A percentile compares a stretch with the other conserved stretches of the same genome.
phyloP scores from a whole-genome alignment of 1,140 invertebrate genomes.

The Drosophila paulistorum region DNA sequence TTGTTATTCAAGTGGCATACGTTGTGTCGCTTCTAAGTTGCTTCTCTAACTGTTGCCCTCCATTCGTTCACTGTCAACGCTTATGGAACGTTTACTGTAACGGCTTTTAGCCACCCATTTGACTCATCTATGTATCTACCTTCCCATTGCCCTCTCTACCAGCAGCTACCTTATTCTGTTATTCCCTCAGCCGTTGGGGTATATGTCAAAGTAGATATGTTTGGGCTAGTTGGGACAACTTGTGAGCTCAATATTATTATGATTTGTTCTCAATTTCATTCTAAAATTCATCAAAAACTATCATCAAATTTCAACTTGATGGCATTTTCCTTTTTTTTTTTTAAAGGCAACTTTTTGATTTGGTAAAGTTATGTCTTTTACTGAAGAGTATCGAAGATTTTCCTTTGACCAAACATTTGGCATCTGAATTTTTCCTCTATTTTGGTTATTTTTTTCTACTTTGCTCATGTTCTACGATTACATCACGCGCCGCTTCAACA shows the following conservation, averaged over 20 bases:
- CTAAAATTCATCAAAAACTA: too few species aligned
- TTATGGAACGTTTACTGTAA: constrained; percentile 54
- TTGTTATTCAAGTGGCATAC: constrained; percentile 81
- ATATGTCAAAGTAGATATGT: background rate
- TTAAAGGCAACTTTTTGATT: too few species aligned
- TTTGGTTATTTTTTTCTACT: constrained; percentile 36
- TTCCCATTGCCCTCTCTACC: background rate
- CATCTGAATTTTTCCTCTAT: constrained; percentile 23
- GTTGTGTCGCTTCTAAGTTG: constrained; percentile 70
- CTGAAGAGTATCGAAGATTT: constrained; percentile 34
- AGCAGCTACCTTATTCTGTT: background rate
- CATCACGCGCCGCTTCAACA: constrained; percentile 73
- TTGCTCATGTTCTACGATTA: constrained; percentile 54
- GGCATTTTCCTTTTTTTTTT: too few species aligned
- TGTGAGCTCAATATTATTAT: too few species aligned
- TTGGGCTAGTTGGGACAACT: background rate
- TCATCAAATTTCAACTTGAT: too few species aligned
- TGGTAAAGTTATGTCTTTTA: too few species aligned
- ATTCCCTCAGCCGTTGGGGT: background rate
- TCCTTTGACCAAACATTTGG: background rate
- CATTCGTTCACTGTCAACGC: constrained; percentile 18
- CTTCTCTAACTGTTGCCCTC: constrained; percentile 47
- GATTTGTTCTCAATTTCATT: too few species aligned
- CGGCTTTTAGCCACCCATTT: constrained; percentile 24
- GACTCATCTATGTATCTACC: background rate